phyloP scores from a whole-genome alignment of 2,888 invertebrate genomes.

The Tuta absoluta region DNA sequence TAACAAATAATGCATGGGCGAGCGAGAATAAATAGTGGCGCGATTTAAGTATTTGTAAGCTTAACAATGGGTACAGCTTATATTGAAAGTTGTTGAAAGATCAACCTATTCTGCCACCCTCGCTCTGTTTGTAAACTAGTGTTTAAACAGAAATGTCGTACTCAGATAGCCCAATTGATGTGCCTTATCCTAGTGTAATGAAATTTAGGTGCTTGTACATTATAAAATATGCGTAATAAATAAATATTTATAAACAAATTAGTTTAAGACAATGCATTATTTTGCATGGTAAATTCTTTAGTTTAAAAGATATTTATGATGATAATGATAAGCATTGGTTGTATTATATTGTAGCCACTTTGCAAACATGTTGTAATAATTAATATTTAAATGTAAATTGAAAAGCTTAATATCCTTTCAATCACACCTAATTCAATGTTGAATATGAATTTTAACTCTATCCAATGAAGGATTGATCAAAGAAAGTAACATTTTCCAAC shows the following conservation, averaged over 20 bases:
- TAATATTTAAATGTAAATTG: background rate
- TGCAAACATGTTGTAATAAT: background rate
- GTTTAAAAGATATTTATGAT: slow-evolving; percentile 55
- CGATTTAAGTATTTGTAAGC: no score
- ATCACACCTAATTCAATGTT: background rate
- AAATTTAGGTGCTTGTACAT: slow-evolving; percentile 49
- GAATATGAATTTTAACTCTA: no score
- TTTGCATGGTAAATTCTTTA: slow-evolving; percentile 42
- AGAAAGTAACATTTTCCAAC: background rate
- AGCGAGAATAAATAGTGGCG: no score
- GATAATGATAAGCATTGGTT: slow-evolving; percentile 51
- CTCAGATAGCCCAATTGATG: slow-evolving; percentile 32
- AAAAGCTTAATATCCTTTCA: background rate
- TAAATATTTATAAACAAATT: slow-evolving; percentile 17
- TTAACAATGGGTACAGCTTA: no score
- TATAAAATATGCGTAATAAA: slow-evolving; percentile 6
- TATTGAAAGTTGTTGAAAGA: no score
- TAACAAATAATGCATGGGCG: background rate
- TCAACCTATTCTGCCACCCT: no score
- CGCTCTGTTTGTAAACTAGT: background rate
- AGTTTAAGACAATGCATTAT: slow-evolving; percentile 23
- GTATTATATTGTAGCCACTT: slow-evolving; percentile 51
- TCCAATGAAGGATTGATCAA: no score
- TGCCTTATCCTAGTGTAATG: slow-evolving; percentile 50
- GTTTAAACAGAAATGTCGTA: background rate